Evolutionary conservation across 2,113 vertebrate species (phyloP).

Genomic region (Glareola pratincola): DNA sequence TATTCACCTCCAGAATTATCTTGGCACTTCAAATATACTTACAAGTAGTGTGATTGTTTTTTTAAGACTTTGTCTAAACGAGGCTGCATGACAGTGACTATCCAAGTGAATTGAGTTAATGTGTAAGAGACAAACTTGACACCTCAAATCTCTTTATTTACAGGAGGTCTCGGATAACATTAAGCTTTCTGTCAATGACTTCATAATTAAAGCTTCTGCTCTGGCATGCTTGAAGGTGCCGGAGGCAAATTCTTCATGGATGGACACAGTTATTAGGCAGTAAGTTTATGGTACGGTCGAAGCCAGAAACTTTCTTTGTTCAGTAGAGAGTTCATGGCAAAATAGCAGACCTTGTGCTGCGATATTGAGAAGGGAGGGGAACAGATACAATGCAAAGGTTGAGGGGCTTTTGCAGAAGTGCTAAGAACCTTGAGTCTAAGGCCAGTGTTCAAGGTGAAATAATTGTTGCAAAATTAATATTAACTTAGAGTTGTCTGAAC

Average conservation of each 20-base stretch:
- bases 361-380: not conserved
- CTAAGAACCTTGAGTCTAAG: not conserved
- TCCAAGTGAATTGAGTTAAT: not conserved
- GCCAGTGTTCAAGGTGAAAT: not conserved
- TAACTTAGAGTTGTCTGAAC: not conserved
- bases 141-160: not conserved
- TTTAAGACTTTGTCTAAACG: not conserved
- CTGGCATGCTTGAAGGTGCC: slow-evolving; percentile 95
- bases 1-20: not conserved
- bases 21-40: not conserved
- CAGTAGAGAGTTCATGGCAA: not conserved
- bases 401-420: not conserved
- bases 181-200: slow-evolving; percentile 97
- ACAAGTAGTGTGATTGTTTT: not conserved
- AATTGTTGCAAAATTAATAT: not conserved
- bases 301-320: not conserved
- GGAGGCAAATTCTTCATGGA: slow-evolving; percentile 97
- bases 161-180: slow-evolving; percentile 88
- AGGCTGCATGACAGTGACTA: not conserved
- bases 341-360: not conserved
- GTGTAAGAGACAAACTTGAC: not conserved
- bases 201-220: slow-evolving; percentile 96
- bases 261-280: slow-evolving; percentile 97
- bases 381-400: accelerated
- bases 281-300: slow-evolving; percentile 77